Evolutionary conservation across 2,797 vertebrate species (phyloP), one percentile per base, ranked within the genome.

Genomic region (Paguma larvata): DNA sequence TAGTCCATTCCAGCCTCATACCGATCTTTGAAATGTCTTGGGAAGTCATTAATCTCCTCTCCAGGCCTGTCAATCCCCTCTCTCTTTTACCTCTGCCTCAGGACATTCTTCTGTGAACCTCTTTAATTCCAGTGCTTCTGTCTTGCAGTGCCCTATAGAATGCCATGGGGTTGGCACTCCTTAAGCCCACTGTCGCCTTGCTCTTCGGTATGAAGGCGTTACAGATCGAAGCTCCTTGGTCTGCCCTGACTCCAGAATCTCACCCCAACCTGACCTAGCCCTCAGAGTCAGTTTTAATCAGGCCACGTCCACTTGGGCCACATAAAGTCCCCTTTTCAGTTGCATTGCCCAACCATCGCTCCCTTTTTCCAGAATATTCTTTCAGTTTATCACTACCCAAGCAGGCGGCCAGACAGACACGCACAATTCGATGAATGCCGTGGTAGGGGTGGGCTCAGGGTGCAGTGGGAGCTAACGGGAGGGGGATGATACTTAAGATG

Each of bases 131-230:
- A 2, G 10, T 10, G 32, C 13, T 13, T 38, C 6, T 30, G 72
- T n/a, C 34, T 38, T 53, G 7, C 16, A 3, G 13, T 4, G 0
- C 59, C 56, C 19, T 19, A 27, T 34, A 53, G 65, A 16, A 27
- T 5, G 41, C 44, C 27, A 1, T 0, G 1, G 59, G 46, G 51
- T 23, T 7, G 10, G 41, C 5, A 0, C 44, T 27, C 11, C 41
- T 21, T 38, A 27, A 19, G 21, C n/a, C 63, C 0, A 0, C 73
- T 34, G 27, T 63, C 16, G 6, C 6, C n/a, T 51, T 7, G 2
- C 48, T 51, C 6, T 21, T 25, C 12, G 15, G 18, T 19, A 0
- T 32, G 25, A 30, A 83, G 80, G 87, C 13, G 7, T 46, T 65
- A 19, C 65, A 13, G 11, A 21, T 1, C n/a, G 65, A 30, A 30